A percentile compares a stretch with the other conserved stretches of the same genome.
phyloP scores from a whole-genome alignment of 2,888 invertebrate species.

The Caenorhabditis wallacei region DNA sequence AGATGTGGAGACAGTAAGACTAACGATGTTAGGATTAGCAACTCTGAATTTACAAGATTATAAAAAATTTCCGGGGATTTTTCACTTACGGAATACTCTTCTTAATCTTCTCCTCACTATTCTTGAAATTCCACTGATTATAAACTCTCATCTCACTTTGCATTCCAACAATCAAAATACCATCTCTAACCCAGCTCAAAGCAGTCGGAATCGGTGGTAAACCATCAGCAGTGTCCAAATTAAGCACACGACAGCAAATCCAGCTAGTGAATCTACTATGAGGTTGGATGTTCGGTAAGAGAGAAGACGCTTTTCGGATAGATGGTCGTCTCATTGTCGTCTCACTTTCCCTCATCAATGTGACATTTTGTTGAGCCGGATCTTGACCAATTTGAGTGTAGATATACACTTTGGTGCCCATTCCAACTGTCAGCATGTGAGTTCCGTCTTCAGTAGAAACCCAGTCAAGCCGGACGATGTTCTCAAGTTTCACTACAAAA shows the following conservation, averaged over 20 bases:
- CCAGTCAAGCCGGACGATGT: slow-evolving; percentile 88
- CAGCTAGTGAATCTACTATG: slow-evolving; percentile 75
- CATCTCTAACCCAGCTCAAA: slow-evolving; percentile 98
- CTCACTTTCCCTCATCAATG: slow-evolving; percentile 88
- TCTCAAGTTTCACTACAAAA: slow-evolving; percentile 77
- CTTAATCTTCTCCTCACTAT: slow-evolving; percentile 9
- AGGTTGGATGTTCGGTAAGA: slow-evolving; percentile 67
- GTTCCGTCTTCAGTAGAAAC: slow-evolving; percentile 99
- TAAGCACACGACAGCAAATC: slow-evolving; percentile 79
- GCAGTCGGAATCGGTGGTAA: slow-evolving; percentile 98
- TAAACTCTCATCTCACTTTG: slow-evolving; percentile 99
- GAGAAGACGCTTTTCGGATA: slow-evolving; percentile 77
- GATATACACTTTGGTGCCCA: slow-evolving; percentile 87
- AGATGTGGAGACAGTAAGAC: slow-evolving; percentile 72
- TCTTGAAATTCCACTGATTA: slow-evolving; percentile 87
- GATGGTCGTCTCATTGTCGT: slow-evolving; percentile 74
- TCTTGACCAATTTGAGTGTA: slow-evolving; percentile 94
- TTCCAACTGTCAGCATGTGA: slow-evolving; percentile 93
- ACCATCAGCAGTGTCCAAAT: slow-evolving; percentile 89
- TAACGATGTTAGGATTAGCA: slow-evolving; percentile 42
- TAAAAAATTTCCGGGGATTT: not conserved
- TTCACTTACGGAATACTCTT: slow-evolving; percentile 19
- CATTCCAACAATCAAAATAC: slow-evolving; percentile 98
- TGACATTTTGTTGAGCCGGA: slow-evolving; percentile 94
- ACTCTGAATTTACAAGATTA: slow-evolving; percentile 12